Evolutionary conservation across 2,888 invertebrate species (phyloP).

Genomic region (Oegoconia quadripuncta): DNA sequence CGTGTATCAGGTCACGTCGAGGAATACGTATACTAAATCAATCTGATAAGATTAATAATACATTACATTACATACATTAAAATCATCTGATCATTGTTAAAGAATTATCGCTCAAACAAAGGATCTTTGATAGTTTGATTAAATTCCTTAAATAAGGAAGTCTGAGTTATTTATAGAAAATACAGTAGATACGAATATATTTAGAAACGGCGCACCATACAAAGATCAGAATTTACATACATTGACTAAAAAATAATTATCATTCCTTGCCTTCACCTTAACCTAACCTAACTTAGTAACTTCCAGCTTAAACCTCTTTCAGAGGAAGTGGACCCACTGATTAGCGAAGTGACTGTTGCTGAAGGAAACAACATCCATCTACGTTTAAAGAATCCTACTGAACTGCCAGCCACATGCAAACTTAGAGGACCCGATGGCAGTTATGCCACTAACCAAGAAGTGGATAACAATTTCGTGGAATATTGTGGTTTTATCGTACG

Average conservation of each 20-base stretch:
- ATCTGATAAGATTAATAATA: neutral
- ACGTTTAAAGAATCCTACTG: constrained; percentile 37
- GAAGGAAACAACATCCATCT: constrained; percentile 48
- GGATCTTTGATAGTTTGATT: no score
- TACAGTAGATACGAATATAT: no score
- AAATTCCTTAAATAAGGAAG: no score
- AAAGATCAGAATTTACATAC: no score
- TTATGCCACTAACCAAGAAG: constrained; percentile 19
- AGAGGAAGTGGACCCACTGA: constrained; percentile 42
- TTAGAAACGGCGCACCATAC: no score
- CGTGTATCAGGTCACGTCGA: constrained; percentile 54
- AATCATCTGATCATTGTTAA: no score
- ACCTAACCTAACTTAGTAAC: neutral
- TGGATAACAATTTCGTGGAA: constrained; percentile 28
- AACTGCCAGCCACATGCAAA: constrained; percentile 40
- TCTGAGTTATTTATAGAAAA: no score
- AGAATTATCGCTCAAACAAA: no score
- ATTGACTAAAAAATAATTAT: neutral
- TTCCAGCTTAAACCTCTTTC: constrained; percentile 24
- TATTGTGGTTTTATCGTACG: constrained; percentile 47
- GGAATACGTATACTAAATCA: constrained; percentile 39
- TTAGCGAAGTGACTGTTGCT: constrained; percentile 30
- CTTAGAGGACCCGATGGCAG: constrained; percentile 35
- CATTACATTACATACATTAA: no score
- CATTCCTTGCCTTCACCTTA: no score